Percentiles rank a stretch among this genome's conserved stretches.
Evolutionary conservation across 2,113 vertebrate genomes (phyloP).

Genomic region (Rana temporaria): DNA sequence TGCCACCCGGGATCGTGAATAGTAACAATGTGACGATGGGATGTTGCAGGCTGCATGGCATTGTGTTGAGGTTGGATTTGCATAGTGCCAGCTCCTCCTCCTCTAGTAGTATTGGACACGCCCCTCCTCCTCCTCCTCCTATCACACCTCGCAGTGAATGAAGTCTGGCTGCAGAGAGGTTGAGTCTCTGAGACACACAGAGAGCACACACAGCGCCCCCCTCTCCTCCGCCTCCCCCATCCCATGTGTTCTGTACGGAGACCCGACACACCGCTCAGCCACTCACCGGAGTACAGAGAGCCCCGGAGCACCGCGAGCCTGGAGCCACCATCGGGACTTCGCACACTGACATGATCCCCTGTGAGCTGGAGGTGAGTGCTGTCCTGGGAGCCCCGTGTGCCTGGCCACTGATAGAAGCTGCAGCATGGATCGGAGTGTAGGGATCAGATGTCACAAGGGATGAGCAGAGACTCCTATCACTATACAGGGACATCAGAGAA

Average conservation of each 20-base stretch:
- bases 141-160: constrained; percentile 50
- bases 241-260: constrained; percentile 27
- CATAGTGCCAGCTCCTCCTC: constrained; percentile 15
- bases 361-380: constrained; percentile 9
- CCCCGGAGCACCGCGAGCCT: too few species aligned
- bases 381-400: background rate
- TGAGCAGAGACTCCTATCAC: too few species aligned
- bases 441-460: too few species aligned
- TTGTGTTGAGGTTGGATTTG: constrained; percentile 8
- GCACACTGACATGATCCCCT: constrained; percentile 15
- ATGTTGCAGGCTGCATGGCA: too few species aligned
- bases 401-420: too few species aligned
- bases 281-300: too few species aligned
- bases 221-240: background rate
- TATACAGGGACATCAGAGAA: too few species aligned
- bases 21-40: too few species aligned
- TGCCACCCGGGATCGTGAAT: too few species aligned
- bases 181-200: background rate
- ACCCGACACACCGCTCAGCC: too few species aligned
- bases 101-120: background rate
- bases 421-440: too few species aligned
- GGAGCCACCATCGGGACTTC: too few species aligned
- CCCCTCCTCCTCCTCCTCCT: constrained; percentile 34
- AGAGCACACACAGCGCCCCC: background rate
- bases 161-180: constrained; percentile 14